Base-by-base conservation (phyloP, 2,888 invertebrate species). In the Magallana nippona region DNA sequence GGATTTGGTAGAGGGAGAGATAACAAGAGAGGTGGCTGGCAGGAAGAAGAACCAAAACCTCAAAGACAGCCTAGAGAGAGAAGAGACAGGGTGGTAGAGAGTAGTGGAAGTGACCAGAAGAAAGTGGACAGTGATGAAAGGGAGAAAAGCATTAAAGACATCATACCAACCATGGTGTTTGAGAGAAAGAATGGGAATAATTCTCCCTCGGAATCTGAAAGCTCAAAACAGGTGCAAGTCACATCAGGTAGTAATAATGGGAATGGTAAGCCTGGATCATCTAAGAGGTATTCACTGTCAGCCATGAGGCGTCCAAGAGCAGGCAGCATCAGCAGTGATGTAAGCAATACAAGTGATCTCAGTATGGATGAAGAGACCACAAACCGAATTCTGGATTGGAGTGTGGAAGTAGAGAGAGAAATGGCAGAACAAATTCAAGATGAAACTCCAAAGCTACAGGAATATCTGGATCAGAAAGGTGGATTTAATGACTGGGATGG, bases 291-390 rank as follows among this genome's bases (percentile, higher is more conserved):
- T 77, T 86, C 82, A 19, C 84, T 85, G 79, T 84, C 86, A 56
- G 83, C 89, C 8, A 86, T 88, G 85, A 87, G 90, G 63, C 87
- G 87, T n/a, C 89, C 89, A 71, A 87, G 92, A 44, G 89, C 91
- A 55, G 92, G 91, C 62, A 92, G 92, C 82, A 85, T 92, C 78
- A 91, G 92, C 84, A 92, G 92, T 87, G 90, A 90, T 22, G 88
- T 89, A 82, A 89, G 89, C 81, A 88, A 88, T 63, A 89, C 89
- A n/a, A 90, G 90, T 83, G 91, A 91, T 78, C 86, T 90, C 5
- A 91, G 91, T 82, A 89, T 89, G 84, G 89, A 90, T 79, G 89
- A 90, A 78, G 91, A 91, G 79, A 84, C 87, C 0, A 90, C 89
- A 27, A 87, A 86, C n/a, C 89, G 87, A 78, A 88, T 90, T 19